These are phyloP conservation scores for Arizona elegans DNA, from an alignment of 2,113 vertebrate species.

Conservation along the genomic window DNA sequence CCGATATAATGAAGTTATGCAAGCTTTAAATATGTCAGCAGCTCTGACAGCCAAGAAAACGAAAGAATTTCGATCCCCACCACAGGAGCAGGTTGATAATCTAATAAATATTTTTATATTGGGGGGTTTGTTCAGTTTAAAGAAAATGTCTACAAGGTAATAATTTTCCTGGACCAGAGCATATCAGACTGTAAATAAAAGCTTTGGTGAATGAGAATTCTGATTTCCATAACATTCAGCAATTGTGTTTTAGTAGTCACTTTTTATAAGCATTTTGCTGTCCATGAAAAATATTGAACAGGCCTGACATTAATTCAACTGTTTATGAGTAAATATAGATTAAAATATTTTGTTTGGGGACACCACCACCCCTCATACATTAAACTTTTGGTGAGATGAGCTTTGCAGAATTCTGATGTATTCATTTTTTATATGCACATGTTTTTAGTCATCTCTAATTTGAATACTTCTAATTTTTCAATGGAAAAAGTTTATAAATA, in stretches of 20 bases:
- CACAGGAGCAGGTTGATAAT: conserved; percentile 88
- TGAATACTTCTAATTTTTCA: neutral
- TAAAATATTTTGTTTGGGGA: neutral
- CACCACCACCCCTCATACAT: neutral
- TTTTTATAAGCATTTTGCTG: neutral
- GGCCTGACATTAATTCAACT: neutral
- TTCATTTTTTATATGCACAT: neutral
- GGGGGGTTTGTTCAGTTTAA: neutral
- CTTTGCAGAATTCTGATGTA: neutral
- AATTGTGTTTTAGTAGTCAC: neutral
- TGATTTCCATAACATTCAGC: neutral
- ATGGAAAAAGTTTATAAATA: neutral
- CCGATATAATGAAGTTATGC: conserved; percentile 97
- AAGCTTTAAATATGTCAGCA: conserved; percentile 96
- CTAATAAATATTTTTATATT: neutral
- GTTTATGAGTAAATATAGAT: neutral
- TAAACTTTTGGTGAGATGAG: neutral
- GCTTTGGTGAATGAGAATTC: neutral
- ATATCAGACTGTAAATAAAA: neutral
- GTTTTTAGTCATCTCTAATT: neutral
- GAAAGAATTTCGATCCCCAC: conserved; percentile 93
- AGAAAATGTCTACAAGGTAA: neutral
- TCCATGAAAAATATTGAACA: neutral
- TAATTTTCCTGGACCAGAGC: neutral
- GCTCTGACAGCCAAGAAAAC: conserved; percentile 94